Percentiles rank a stretch among this genome's conserved stretches.
phyloP scores from a whole-genome alignment of 1,140 invertebrate species.

The Diprion similis region DNA sequence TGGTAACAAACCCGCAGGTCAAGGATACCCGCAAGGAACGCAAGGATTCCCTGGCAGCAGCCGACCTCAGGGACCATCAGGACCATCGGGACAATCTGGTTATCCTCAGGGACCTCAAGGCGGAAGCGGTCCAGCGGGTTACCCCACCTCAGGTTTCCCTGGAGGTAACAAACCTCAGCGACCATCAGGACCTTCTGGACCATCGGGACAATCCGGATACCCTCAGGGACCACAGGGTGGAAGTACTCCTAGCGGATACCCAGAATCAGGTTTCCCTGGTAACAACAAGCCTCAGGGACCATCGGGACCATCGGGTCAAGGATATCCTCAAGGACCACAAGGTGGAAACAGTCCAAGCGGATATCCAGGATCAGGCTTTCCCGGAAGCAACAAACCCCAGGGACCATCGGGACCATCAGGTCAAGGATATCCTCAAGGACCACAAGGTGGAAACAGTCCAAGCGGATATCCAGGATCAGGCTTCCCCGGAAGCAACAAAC shows the following conservation, averaged over 20 bases:
- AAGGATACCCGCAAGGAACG: slow-evolving; percentile 25
- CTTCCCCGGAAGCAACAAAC: slow-evolving; percentile 22
- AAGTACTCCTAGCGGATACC: slow-evolving; percentile 25
- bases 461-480: slow-evolving; percentile 29
- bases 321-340: slow-evolving; percentile 31
- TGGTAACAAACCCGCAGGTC: slow-evolving; percentile 42
- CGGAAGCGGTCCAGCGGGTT: slow-evolving; percentile 22
- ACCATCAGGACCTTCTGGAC: slow-evolving; percentile 24
- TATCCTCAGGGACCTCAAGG: slow-evolving; percentile 30
- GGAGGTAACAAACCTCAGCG: slow-evolving; percentile 28
- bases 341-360: slow-evolving; percentile 39
- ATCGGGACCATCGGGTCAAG: slow-evolving; percentile 28
- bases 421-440: slow-evolving; percentile 28
- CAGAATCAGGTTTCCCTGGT: slow-evolving; percentile 25
- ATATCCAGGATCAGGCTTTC: slow-evolving; percentile 21
- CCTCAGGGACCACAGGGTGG: slow-evolving; percentile 30
- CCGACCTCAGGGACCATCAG: slow-evolving; percentile 25
- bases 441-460: slow-evolving; percentile 27
- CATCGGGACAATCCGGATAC: slow-evolving; percentile 5
- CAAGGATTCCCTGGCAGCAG: slow-evolving; percentile 10
- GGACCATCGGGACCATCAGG: slow-evolving; percentile 26
- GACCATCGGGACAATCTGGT: not conserved
- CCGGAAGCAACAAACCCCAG: slow-evolving; percentile 23
- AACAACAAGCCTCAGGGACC: slow-evolving; percentile 26
- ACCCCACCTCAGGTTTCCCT: slow-evolving; percentile 33